These are phyloP conservation scores for Spialia ferax DNA, from an alignment of 2,888 invertebrate species.

Conservation along the genomic window DNA sequence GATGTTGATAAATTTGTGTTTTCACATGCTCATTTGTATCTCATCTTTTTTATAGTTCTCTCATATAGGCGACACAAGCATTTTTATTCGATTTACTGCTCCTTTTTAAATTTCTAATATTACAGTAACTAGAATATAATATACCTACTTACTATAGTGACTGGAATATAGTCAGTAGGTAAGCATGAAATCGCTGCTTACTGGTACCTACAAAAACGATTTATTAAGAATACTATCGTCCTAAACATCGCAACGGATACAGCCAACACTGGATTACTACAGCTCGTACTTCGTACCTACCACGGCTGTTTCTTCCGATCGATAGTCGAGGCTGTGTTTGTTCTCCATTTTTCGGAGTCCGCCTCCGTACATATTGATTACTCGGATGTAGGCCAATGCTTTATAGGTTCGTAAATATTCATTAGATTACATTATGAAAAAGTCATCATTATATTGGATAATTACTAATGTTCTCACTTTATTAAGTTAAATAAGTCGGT, in stretches of 20 bases:
- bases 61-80: too few relatives aligned
- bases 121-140: too few relatives aligned
- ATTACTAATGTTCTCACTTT: neutral
- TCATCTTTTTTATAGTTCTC: neutral
- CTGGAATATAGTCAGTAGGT: too few relatives aligned
- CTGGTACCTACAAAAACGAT: neutral
- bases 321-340: conserved; percentile 57
- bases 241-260: neutral
- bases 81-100: too few relatives aligned
- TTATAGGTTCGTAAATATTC: conserved; percentile 70
- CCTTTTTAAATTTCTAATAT: too few relatives aligned
- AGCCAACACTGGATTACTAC: conserved; percentile 20
- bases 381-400: conserved; percentile 70
- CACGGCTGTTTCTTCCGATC: conserved; percentile 49
- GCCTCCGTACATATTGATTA: conserved; percentile 65
- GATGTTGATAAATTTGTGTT: neutral
- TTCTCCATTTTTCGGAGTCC: conserved; percentile 61
- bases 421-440: conserved; percentile 54
- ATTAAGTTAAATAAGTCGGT: neutral
- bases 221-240: neutral
- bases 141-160: too few relatives aligned
- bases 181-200: neutral
- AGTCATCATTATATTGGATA: conserved; percentile 27
- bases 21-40: neutral
- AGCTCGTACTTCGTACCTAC: conserved; percentile 33